Evolutionary conservation across 2,888 invertebrate genomes (phyloP).

Genomic region (Maniola hyperantus): DNA sequence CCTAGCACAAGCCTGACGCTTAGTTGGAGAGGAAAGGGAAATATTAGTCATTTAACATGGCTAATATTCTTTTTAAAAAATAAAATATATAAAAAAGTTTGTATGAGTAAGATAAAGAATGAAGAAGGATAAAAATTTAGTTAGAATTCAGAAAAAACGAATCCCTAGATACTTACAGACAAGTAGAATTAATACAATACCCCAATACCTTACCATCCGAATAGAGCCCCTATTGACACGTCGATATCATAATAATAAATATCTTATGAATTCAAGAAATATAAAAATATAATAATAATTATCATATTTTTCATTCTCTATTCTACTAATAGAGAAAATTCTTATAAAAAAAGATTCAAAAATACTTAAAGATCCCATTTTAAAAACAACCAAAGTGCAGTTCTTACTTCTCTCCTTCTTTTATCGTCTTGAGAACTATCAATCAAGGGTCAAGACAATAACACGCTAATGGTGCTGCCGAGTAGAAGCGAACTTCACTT

Average conservation of each 20-base stretch:
- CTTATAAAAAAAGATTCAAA: background rate
- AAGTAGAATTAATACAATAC: no score
- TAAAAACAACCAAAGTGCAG: background rate
- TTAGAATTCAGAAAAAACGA: background rate
- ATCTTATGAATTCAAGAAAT: background rate
- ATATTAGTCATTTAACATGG: no score
- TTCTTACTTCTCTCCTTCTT: no score
- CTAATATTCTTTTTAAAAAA: no score
- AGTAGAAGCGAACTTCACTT: constrained; percentile 4
- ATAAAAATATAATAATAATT: no score
- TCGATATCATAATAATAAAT: background rate
- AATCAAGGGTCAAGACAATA: constrained; percentile 24
- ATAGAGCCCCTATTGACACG: background rate
- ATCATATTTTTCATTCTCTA: no score
- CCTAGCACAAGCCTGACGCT: no score
- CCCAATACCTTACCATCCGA: no score
- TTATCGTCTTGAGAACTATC: constrained; percentile 6
- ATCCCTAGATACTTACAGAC: no score
- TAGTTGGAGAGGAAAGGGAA: no score
- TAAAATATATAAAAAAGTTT: no score
- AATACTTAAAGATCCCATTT: background rate
- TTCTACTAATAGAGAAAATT: no score
- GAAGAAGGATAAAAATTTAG: background rate
- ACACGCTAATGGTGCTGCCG: constrained; percentile 19
- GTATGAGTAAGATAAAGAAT: background rate